A percentile compares a stretch with the other conserved stretches of the same genome.
These are phyloP conservation scores for Sesia bembeciformis DNA, from an alignment of 2,888 invertebrate genomes.

Conservation along the genomic window DNA sequence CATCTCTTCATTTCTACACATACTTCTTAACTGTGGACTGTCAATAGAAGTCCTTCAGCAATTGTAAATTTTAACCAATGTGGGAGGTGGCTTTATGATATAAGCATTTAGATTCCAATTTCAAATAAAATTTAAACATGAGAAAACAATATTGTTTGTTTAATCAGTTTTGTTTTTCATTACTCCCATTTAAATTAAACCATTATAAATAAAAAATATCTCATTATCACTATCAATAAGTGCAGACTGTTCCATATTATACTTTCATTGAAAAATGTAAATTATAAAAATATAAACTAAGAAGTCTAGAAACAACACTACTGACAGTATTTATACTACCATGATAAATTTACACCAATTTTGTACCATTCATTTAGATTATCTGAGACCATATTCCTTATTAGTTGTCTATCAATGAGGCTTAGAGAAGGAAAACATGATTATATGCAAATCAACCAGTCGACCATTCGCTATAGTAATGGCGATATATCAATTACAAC, in stretches of 20 bases:
- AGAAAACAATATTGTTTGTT: too few species aligned
- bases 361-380: background rate
- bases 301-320: too few species aligned
- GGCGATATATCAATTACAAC: conserved; percentile 34
- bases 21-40: conserved; percentile 64
- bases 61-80: background rate
- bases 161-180: too few species aligned
- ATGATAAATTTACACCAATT: conserved; percentile 6
- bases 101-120: too few species aligned
- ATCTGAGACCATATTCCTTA: background rate
- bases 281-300: background rate
- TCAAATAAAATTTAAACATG: too few species aligned
- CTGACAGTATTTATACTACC: background rate
- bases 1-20: conserved; percentile 67
- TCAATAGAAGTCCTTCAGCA: conserved; percentile 42
- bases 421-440: conserved; percentile 10
- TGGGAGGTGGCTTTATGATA: too few species aligned
- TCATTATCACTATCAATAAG: conserved; percentile 48
- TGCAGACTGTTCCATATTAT: conserved; percentile 37
- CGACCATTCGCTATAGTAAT: conserved; percentile 49
- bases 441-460: conserved; percentile 64
- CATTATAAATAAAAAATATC: conserved; percentile 21
- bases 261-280: conserved; percentile 7
- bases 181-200: too few species aligned
- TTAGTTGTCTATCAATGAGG: conserved; percentile 12